Base-by-base conservation (phyloP, 2,797 vertebrate species). In the Macrochelys suwanniensis region DNA sequence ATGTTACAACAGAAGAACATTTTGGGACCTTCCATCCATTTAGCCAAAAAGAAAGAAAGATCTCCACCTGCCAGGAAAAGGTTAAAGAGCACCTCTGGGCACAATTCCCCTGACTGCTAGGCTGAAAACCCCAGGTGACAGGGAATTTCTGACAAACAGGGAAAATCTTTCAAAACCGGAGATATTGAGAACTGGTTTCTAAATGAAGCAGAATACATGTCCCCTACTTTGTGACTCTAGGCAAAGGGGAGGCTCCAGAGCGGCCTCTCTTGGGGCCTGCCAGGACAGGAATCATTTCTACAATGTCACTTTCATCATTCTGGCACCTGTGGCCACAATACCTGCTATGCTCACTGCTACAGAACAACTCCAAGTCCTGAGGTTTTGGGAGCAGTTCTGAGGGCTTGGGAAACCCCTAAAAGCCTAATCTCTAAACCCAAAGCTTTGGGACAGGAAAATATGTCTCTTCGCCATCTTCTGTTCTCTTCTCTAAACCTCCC, bases 101-200 rank as follows among this genome's bases (percentile, higher is more conserved):
- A n/a, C 17, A 31, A 37, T 37, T 5, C n/a, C n/a, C 13, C 42
- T 28, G 45, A 76, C 42, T 45, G 25, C 12, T 28, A 47, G 74
- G 42, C 7, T 93, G 19, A 93, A 65, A 91, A 56, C n/a, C 31
- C 12, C 13, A 50, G 71, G 23, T 87, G 21, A 0, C 33, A 26
- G 88, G 51, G 57, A 84, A 53, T 87, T 26, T 59, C 74, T 76
- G 42, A 87, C 10, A 37, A 71, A 56, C 16, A 65, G 79, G 42
- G 71, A 80, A 93, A 89, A 90, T 19, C 2, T 65, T 65, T 91
- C 33, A 85, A 94, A 68, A 92, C 17, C 77, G 53, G 51, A 7
- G 0, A 0, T 80, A 68, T 5, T 74, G 25, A 1, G 85, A 87
- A 68, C 3, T 68, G 59, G 7, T 76, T 96, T 84, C 3, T 85